Conservation (phyloP, 2,113 vertebrate species). For the Bubo blakistoni region DNA sequence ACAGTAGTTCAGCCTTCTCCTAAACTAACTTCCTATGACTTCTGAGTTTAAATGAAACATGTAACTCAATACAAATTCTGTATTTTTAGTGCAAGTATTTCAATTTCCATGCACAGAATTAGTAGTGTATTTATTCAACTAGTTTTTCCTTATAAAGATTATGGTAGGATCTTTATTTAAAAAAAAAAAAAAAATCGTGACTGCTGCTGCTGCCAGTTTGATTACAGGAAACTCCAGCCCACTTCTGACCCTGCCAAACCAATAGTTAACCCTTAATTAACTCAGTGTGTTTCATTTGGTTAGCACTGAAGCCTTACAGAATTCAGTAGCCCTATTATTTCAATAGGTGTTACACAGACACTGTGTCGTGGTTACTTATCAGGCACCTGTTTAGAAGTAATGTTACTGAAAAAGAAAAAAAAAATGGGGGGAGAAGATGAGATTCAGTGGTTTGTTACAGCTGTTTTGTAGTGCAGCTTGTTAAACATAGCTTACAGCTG, state of each 20-base stretch:
- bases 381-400: neutral
- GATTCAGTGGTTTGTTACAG: neutral
- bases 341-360: neutral
- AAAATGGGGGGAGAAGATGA: neutral
- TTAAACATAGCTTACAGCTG: neutral
- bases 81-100: neutral
- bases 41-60: neutral
- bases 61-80: neutral
- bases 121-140: neutral
- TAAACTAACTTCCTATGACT: neutral
- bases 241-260: neutral
- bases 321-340: neutral
- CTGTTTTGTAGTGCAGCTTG: neutral
- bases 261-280: neutral
- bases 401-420: neutral
- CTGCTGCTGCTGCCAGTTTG: neutral
- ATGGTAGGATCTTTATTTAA: neutral
- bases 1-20: neutral
- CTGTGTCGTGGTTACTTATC: neutral
- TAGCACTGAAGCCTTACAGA: neutral
- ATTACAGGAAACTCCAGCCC: conserved; percentile 13
- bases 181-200: neutral
- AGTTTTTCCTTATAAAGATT: neutral
- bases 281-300: fast-evolving
- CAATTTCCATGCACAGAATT: neutral